A percentile compares a stretch with the other conserved stretches of the same genome.
phyloP scores from a whole-genome alignment of 1,140 invertebrate genomes.

The Pseudobourletiella spinata region DNA sequence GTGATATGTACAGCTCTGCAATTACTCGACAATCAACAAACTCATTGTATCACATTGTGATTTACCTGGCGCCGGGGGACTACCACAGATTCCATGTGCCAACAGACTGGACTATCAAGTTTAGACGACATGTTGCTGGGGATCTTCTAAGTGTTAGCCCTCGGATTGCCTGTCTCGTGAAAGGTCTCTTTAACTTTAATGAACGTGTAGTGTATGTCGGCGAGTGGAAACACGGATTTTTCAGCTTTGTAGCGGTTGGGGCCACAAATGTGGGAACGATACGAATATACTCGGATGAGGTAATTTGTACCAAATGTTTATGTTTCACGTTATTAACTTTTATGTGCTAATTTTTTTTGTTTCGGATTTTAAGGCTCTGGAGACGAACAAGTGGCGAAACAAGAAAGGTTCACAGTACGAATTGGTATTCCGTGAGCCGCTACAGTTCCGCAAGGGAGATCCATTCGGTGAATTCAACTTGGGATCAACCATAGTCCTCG shows the following conservation, averaged over 20 bases:
- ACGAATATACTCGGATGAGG: slow-evolving; percentile 75
- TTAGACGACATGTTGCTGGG: slow-evolving; percentile 81
- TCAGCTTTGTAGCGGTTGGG: slow-evolving; percentile 93
- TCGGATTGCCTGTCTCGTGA: slow-evolving; percentile 70
- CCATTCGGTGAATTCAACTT: slow-evolving; percentile 94
- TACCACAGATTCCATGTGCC: slow-evolving; percentile 98
- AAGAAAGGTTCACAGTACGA: slow-evolving; percentile 26
- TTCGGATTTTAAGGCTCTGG: slow-evolving; percentile 44
- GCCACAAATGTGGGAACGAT: slow-evolving; percentile 98
- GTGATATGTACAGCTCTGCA: slow-evolving; percentile 50
- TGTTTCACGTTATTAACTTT: background rate
- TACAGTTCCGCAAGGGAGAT: slow-evolving; percentile 63
- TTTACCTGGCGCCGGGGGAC: slow-evolving; percentile 96
- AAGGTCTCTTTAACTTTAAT: slow-evolving; percentile 87
- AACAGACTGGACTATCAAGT: slow-evolving; percentile 72
- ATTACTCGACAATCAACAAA: slow-evolving; percentile 50
- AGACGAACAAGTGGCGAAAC: slow-evolving; percentile 57
- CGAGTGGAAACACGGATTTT: slow-evolving; percentile 91
- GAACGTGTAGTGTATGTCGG: slow-evolving; percentile 92
- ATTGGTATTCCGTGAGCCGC: slow-evolving; percentile 18
- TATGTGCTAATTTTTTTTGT: slow-evolving; percentile 15
- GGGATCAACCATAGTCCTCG: slow-evolving; percentile 85
- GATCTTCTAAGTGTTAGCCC: slow-evolving; percentile 92
- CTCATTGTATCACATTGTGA: slow-evolving; percentile 82
- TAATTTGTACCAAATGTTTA: slow-evolving; percentile 38